Base-by-base conservation (phyloP, 2,113 vertebrate species). In the Mustela nigripes region DNA sequence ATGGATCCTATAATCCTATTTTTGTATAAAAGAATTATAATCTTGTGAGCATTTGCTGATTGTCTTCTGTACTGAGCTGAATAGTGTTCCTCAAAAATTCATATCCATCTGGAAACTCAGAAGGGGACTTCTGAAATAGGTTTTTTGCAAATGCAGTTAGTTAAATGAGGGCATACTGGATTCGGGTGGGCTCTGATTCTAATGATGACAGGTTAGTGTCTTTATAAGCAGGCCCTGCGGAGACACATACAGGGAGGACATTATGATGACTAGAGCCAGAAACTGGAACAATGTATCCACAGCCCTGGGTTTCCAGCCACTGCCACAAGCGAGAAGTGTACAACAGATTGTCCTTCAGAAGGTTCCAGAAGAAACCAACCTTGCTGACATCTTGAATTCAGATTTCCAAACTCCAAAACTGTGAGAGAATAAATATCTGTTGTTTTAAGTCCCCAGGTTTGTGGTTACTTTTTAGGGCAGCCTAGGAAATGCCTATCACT, bases 271-370 rank as follows among this genome's bases (percentile, higher is more conserved):
- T 14, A 4, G 12, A 60, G 9, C 3, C 86, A 39, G 45, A 39
- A 26, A n/a, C 11, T 21, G 4, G 42, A 42, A 62, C 0, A 10
- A 28, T 0, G 9, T 3, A 2, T 7, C 73, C 10, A 10, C 33
- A 36, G 36, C 48, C 4, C 18, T 1, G 8, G 7, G 6, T 19
- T 42, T 45, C 58, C n/a, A 5, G 45, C 73, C 67, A 65, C 84
- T 16, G 7, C 63, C 9, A 16, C 85, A 26, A 42, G 15, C 21
- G n/a, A 48, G 26, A 56, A 9, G 45, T 11, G 0, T 6, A 1
- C 24, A 7, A 12, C 18, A 22, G 2, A 4, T 28, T 39, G 48
- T n/a, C 67, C 31, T 18, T 39, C 28, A 1, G 63, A 69, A 50
- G 28, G n/a, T 36, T 31, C 10, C 2, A 19, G 19, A 50, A 78